Evolutionary conservation across 2,888 invertebrate genomes (phyloP).

Genomic region (Hirtodrosophila confusa): DNA sequence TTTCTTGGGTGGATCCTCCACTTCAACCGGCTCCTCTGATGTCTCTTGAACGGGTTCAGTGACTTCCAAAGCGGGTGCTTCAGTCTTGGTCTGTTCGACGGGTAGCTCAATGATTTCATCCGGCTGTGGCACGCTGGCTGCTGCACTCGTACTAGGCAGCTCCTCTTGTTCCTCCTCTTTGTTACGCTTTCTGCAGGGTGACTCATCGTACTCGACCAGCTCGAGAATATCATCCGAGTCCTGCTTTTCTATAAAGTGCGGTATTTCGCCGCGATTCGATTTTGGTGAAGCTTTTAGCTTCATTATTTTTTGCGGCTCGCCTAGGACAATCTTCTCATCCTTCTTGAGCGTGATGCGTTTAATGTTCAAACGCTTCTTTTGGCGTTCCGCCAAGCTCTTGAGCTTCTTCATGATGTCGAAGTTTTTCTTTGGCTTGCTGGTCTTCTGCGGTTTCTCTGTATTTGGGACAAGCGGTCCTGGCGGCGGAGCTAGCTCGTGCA

Average conservation of each 20-base stretch:
- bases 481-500: constrained; percentile 74
- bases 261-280: constrained; percentile 85
- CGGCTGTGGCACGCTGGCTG: constrained; percentile 75
- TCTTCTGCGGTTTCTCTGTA: constrained; percentile 53
- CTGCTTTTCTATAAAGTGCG: constrained; percentile 84
- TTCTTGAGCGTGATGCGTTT: constrained; percentile 82
- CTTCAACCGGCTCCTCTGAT: constrained; percentile 10
- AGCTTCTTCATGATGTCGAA: constrained; percentile 88
- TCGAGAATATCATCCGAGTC: constrained; percentile 84
- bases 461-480: constrained; percentile 65
- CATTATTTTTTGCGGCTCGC: constrained; percentile 86
- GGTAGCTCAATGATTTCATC: constrained; percentile 83
- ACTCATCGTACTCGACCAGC: constrained; percentile 84
- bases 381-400: constrained; percentile 87
- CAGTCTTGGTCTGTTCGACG: constrained; percentile 49
- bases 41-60: constrained; percentile 25
- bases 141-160: constrained; percentile 58
- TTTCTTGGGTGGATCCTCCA: constrained; percentile 76
- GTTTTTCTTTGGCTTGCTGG: constrained; percentile 81
- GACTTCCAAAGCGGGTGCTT: constrained; percentile 45
- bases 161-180: constrained; percentile 55
- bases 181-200: constrained; percentile 82
- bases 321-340: constrained; percentile 85
- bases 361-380: constrained; percentile 85
- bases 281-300: constrained; percentile 87